Evolutionary conservation across 2,113 vertebrate species (phyloP).

Genomic region (Upupa epops): DNA sequence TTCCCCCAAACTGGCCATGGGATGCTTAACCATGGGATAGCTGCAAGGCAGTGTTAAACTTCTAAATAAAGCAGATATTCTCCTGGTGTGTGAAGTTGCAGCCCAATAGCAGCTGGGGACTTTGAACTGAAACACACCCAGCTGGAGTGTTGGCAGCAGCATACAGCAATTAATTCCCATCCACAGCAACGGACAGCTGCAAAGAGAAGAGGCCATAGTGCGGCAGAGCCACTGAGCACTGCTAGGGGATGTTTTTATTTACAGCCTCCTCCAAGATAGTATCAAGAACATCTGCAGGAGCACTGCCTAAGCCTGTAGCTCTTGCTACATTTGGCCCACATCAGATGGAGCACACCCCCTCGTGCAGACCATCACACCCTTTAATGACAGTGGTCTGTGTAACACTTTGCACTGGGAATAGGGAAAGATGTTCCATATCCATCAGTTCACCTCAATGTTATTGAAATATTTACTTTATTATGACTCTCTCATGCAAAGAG

Average conservation of each 20-base stretch:
- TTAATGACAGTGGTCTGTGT: not conserved
- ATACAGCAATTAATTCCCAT: slow-evolving; percentile 5
- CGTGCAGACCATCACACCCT: not conserved
- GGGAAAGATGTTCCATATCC: not conserved
- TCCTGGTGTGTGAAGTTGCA: slow-evolving; percentile 12
- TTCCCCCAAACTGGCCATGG: not conserved
- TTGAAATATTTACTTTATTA: not conserved
- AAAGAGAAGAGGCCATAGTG: not conserved
- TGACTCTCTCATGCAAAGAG: not conserved
- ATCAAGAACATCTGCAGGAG: not conserved
- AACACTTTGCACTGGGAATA: not conserved
- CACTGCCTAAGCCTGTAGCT: not conserved
- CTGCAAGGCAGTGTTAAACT: slow-evolving; percentile 33
- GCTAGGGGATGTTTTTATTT: slow-evolving; percentile 15
- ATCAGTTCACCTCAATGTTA: not conserved
- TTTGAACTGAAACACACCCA: slow-evolving; percentile 23
- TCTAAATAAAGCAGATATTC: not conserved
- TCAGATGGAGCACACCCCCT: not conserved
- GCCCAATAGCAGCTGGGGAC: slow-evolving; percentile 11
- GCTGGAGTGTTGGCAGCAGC: slow-evolving; percentile 5
- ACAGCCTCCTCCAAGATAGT: not conserved
- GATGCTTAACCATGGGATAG: not conserved
- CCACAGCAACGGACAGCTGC: not conserved
- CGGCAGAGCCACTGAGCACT: not conserved
- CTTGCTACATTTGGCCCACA: not conserved